A percentile compares a stretch with the other conserved stretches of the same genome.
These are phyloP conservation scores for Ridgeia piscesae DNA, from an alignment of 1,140 invertebrate genomes.

Conservation along the genomic window DNA sequence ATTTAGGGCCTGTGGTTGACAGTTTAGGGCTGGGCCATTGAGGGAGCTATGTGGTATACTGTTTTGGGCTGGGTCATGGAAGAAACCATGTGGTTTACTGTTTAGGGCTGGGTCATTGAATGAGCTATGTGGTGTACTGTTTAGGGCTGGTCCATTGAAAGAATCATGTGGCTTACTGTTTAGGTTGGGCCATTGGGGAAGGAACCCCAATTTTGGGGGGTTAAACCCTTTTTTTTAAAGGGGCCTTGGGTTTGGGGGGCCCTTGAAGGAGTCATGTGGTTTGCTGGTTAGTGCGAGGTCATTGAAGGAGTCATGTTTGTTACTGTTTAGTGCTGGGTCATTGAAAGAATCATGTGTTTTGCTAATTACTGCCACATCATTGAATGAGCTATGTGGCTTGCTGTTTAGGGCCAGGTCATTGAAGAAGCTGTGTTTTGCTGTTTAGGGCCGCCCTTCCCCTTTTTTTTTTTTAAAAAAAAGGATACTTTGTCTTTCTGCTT, in stretches of 20 bases:
- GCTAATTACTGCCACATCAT: not conserved
- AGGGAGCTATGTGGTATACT: not conserved
- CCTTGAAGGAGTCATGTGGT: not conserved
- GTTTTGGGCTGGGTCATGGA: not conserved
- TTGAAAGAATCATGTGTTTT: not conserved
- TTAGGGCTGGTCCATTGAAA: not conserved
- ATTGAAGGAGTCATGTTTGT: not conserved
- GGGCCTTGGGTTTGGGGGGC: not conserved
- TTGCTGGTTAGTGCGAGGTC: not conserved
- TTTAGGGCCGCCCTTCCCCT: too few relatives aligned
- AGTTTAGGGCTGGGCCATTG: not conserved
- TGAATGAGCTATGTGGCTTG: not conserved
- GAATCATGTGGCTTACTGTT: not conserved
- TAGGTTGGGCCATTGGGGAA: not conserved
- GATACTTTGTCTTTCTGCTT: constrained; percentile 89
- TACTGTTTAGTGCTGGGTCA: not conserved
- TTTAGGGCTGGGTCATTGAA: not conserved
- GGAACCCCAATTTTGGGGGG: too few relatives aligned
- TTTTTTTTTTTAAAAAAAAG: too few relatives aligned
- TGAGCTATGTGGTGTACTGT: not conserved
- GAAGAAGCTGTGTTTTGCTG: constrained; percentile 81
- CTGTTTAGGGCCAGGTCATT: not conserved
- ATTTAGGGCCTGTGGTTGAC: not conserved
- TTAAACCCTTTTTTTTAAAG: not conserved
- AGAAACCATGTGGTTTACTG: not conserved